A percentile compares a stretch with the other conserved stretches of the same genome.
Conservation (phyloP, 2,797 vertebrate species). For the Florisuga fusca region DNA sequence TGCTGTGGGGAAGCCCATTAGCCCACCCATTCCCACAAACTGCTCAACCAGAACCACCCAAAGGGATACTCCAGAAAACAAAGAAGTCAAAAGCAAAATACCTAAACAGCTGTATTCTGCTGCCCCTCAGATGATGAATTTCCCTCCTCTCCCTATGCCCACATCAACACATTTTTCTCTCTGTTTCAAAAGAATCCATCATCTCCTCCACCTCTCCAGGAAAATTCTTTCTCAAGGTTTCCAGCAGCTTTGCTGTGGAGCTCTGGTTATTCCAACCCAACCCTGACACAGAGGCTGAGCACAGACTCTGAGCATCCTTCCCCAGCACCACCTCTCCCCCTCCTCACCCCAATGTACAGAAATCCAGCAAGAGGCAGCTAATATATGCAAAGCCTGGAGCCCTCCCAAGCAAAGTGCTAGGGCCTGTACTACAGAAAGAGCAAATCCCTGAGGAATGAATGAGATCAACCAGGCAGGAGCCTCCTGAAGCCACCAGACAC, state of each 20-base stretch:
- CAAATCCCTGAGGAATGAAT: background rate
- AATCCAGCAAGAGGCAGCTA: background rate
- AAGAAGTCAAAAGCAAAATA: background rate
- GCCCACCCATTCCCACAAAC: background rate
- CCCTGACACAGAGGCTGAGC: background rate
- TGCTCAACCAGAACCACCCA: background rate
- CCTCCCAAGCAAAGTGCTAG: background rate
- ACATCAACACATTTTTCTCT: background rate
- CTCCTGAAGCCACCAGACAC: conserved; percentile 68
- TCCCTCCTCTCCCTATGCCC: background rate
- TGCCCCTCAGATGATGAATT: background rate
- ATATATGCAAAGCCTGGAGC: background rate
- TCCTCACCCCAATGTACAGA: background rate
- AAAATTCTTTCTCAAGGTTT: background rate
- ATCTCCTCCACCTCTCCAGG: background rate
- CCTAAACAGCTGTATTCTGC: background rate
- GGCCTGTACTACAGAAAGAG: background rate
- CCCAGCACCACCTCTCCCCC: background rate
- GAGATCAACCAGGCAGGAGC: background rate
- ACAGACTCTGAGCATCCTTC: background rate
- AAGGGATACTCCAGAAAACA: background rate
- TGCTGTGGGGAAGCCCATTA: background rate
- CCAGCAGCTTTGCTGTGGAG: background rate
- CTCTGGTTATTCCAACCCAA: background rate
- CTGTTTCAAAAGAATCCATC: background rate